Evolutionary conservation across 92 coral and sea anemone genomes (phyloP), one percentile per base, ranked within the genome.

Genomic region (Ricordea florida): DNA sequence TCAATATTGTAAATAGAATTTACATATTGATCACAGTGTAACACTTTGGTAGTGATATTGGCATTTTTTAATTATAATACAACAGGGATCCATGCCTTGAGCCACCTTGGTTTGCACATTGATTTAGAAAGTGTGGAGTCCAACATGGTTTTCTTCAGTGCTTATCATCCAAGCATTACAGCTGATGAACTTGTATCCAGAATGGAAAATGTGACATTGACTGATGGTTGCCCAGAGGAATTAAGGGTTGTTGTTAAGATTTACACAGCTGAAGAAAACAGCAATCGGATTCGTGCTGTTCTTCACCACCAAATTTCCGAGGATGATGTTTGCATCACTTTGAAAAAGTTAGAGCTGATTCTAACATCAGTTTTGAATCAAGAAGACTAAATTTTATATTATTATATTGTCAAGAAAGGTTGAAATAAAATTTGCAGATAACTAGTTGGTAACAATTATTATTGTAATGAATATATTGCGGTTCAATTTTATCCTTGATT

Each of bases 291-390:
- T 20, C 44, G 97, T 35, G 59, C 69, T 49, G 97, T 91, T 0
- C 63, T 91, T 22, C 97, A 91, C 27, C 97, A 87, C 40, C 97
- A 87, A 17, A 81, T 91, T 21, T 37, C 74, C 5, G 46, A 76
- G 3, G 79, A 72, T 18, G 90, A 91, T 26, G 83, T 87, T 14
- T 46, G 71, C 16, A 76, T 37, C 33, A 65, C 68, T 8, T 33
- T 91, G 10, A 40, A 51, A 31, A 91, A 91, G 30, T 22, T 91
- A 20, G 30, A 45, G 14, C 31, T 53, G 28, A 44, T 56, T 21
- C 31, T 72, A 57, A 57, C 57, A 11, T 30, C 41, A n/a, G n/a
- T n/a, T 32, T 37, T 52, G 24, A 21, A 20, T 10, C 22, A 28
- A 57, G 38, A 24, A 57, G n/a, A n/a, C n/a, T n/a, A n/a, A n/a